Evolutionary conservation across 1,140 invertebrate genomes (phyloP).

Genomic region (Drosophila bocki): DNA sequence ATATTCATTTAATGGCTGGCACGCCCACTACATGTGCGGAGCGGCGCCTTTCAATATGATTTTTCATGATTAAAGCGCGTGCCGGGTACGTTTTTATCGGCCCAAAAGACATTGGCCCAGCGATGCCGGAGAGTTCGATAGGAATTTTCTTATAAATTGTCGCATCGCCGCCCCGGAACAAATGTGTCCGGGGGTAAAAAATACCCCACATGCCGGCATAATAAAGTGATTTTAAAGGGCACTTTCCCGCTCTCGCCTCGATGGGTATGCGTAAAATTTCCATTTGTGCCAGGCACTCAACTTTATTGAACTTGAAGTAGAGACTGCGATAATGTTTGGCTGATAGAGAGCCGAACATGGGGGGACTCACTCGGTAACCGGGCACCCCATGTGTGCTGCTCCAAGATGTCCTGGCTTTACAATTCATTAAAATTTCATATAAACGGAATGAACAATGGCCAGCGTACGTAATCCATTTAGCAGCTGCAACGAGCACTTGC

Average conservation of each 20-base stretch:
- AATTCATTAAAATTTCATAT: constrained; percentile 77
- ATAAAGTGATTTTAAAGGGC: constrained; percentile 84
- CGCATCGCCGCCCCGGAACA: constrained; percentile 55
- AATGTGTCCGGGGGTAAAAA: constrained; percentile 57
- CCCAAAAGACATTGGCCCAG: constrained; percentile 55
- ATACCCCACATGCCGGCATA: constrained; percentile 68
- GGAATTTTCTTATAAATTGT: constrained; percentile 80
- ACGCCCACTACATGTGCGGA: constrained; percentile 31
- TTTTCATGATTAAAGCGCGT: constrained; percentile 82
- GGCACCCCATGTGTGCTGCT: constrained; percentile 23
- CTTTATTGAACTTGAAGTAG: constrained; percentile 81
- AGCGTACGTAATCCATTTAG: constrained; percentile 60
- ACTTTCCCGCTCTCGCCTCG: constrained; percentile 64
- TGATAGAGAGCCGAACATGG: constrained; percentile 16
- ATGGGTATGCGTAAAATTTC: constrained; percentile 72
- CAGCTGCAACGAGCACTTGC: constrained; percentile 20
- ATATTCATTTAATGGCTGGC: constrained; percentile 75
- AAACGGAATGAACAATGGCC: constrained; percentile 52
- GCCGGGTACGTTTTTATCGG: constrained; percentile 69
- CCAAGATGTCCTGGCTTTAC: constrained; percentile 60
- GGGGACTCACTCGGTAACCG: background rate
- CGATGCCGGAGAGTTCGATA: constrained; percentile 57
- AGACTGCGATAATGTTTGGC: constrained; percentile 53
- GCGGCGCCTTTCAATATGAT: constrained; percentile 64
- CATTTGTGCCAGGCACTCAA: constrained; percentile 77